Conservation (phyloP, 1,140 invertebrate genomes). For the Brachionus calyciflorus region DNA sequence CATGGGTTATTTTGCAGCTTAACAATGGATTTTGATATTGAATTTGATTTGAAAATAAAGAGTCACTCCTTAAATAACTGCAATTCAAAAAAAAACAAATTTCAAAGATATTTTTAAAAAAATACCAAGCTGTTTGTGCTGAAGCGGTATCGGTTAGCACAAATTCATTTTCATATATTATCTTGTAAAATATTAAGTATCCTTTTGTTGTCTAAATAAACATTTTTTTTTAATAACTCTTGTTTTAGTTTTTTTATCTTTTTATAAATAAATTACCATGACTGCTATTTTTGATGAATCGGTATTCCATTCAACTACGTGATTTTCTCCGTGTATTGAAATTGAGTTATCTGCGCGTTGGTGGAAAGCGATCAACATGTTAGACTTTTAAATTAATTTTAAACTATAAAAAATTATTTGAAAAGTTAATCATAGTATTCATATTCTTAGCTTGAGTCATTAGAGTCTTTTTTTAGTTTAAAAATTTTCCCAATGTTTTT, state of each 20-base stretch:
- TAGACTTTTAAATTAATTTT: background rate
- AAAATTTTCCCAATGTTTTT: too few species aligned
- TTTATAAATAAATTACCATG: background rate
- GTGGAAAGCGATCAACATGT: slow-evolving; percentile 25
- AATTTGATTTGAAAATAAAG: slow-evolving; percentile 11
- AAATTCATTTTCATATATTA: slow-evolving; percentile 39
- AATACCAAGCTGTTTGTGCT: slow-evolving; percentile 8
- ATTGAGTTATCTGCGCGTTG: slow-evolving; percentile 43
- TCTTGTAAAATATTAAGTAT: slow-evolving; percentile 34
- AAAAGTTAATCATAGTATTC: background rate
- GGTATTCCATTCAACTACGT: slow-evolving; percentile 30
- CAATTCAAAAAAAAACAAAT: background rate
- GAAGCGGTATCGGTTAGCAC: background rate
- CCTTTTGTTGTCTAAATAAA: slow-evolving; percentile 30
- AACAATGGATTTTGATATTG: slow-evolving; percentile 30
- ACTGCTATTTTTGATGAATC: slow-evolving; percentile 31
- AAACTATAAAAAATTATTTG: too few species aligned
- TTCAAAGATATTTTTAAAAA: background rate
- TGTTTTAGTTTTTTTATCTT: background rate
- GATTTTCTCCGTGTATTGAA: slow-evolving; percentile 40
- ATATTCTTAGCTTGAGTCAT: too few species aligned
- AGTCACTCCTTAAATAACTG: background rate
- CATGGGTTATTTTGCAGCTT: slow-evolving; percentile 35
- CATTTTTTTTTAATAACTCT: too few species aligned
- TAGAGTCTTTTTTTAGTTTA: too few species aligned